Evolutionary conservation across 2,113 vertebrate genomes (phyloP).

Genomic region (Gymnarchus niloticus): DNA sequence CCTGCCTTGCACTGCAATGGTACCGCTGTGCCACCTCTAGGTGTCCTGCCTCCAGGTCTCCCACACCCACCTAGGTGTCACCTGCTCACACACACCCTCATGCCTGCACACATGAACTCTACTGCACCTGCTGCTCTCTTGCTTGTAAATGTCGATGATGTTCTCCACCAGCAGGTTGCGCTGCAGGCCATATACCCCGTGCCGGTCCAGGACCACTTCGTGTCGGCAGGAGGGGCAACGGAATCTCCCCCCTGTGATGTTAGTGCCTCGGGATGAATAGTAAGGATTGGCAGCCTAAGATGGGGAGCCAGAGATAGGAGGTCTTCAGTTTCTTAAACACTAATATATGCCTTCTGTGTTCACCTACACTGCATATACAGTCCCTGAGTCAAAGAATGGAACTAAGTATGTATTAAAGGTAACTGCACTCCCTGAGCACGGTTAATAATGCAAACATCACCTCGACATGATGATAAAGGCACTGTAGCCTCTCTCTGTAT

Average conservation of each 20-base stretch:
- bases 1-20: not conserved
- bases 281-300: constrained; percentile 47
- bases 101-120: not conserved
- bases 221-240: constrained; percentile 85
- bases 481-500: too few relatives aligned
- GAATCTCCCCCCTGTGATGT: constrained; percentile 68
- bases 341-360: not conserved
- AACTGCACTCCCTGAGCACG: not conserved
- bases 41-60: not conserved
- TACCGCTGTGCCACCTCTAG: not conserved
- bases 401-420: not conserved
- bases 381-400: not conserved
- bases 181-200: constrained; percentile 84
- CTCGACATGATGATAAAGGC: not conserved
- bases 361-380: not conserved
- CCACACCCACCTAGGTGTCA: not conserved
- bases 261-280: constrained; percentile 66
- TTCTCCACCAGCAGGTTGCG: constrained; percentile 87
- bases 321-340: not conserved
- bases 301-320: not conserved
- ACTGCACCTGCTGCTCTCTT: constrained; percentile 57
- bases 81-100: not conserved
- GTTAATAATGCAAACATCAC: not conserved
- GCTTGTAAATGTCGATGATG: constrained; percentile 88
- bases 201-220: constrained; percentile 83